These are phyloP conservation scores for Notodonta ziczac DNA, from an alignment of 2,888 invertebrate genomes.

Conservation along the genomic window DNA sequence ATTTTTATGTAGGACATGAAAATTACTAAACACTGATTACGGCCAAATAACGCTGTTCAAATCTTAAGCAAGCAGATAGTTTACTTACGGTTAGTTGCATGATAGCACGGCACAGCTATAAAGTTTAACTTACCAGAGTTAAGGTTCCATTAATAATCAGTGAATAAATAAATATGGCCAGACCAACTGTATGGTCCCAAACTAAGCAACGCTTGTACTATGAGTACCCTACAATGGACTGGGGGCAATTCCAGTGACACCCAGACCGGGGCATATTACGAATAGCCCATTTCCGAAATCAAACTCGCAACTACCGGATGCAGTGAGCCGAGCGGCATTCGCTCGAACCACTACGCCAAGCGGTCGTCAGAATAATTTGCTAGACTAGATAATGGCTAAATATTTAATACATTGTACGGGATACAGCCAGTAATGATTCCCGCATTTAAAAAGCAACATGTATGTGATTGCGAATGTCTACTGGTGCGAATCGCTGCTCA, in stretches of 20 bases:
- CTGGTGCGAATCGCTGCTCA: slow-evolving; percentile 13
- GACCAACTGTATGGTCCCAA: not conserved
- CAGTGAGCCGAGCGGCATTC: no score
- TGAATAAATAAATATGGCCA: not conserved
- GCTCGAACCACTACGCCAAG: no score
- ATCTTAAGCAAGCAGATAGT: slow-evolving; percentile 41
- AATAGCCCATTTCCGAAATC: no score
- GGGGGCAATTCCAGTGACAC: no score
- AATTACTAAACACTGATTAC: slow-evolving; percentile 44
- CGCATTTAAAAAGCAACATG: not conserved
- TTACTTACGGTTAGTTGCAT: slow-evolving; percentile 12
- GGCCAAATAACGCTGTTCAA: slow-evolving; percentile 40
- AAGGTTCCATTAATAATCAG: not conserved
- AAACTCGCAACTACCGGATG: no score
- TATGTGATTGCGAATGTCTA: slow-evolving; percentile 3
- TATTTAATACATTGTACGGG: not conserved
- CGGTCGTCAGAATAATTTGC: not conserved
- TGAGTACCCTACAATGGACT: no score
- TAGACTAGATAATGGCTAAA: not conserved
- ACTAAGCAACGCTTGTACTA: no score
- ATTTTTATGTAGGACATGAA: slow-evolving; percentile 59
- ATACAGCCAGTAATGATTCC: not conserved
- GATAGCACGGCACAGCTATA: not conserved
- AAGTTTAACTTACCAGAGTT: not conserved
- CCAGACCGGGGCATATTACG: no score